Evolutionary conservation across 1,140 invertebrate species (phyloP), one percentile per base, ranked within the genome.

Genomic region (Dufourea novaeangliae): DNA sequence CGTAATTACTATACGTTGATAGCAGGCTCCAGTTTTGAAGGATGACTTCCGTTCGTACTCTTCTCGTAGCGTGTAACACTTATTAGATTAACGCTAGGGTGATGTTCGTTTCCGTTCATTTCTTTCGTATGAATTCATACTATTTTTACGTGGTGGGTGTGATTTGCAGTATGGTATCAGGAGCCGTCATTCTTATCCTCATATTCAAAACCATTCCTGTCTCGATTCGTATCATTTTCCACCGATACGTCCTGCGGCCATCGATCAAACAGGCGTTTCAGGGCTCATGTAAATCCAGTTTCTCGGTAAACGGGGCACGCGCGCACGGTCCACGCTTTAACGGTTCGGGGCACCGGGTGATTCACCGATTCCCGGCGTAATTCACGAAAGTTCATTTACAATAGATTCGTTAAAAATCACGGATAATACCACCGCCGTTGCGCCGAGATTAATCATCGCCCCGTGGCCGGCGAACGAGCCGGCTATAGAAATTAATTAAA

Each of bases 401-500:
- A 83, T 63, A 77, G 80, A 82, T 83, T 69, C 76, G 80, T 83
- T 83, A 83, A 83, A 83, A 83, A 83, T n/a, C 76, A 83, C 66
- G 62, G 82, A 78, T 83, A 83, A 83, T 83, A 72, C 34, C 74
- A n/a, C 46, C 46, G 20, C 20, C 17, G 61, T 59, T 54, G 80
- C n/a, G 41, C 34, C 70, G 81, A 56, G 61, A 83, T 83, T 78
- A 83, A 83, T 83, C 80, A 83, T 37, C 82, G 69, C 17, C 61
- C n/a, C n/a, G n/a, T n/a, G 70, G 56, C 17, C 37, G 66, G 70
- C 67, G 29, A 76, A 83, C 67, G 77, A 83, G 32, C 75, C 77
- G 81, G 78, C 73, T 77, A 72, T 44, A 56, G 83, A 77, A 83
- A 83, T 84, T 84, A 84, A 84, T 85, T 84, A 84, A 85, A 85